These are phyloP conservation scores for Crambe crambe DNA, from an alignment of 37 sponge, comb jelly and placozoan species.

Conservation along the genomic window DNA sequence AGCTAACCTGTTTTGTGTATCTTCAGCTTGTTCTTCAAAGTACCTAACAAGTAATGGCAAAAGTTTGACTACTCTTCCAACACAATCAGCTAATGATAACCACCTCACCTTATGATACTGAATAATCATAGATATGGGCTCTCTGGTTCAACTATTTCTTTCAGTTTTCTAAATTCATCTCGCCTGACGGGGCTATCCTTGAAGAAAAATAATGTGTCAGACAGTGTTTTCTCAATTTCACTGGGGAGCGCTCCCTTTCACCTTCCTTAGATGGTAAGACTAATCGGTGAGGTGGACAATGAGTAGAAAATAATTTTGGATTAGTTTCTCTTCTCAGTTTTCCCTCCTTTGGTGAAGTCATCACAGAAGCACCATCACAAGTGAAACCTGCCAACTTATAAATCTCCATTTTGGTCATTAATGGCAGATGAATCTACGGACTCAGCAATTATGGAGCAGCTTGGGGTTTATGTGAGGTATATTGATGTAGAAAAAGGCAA, in stretches of 20 bases:
- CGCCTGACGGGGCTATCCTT: conserved; percentile 13
- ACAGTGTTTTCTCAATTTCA: background rate
- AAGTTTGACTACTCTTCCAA: background rate
- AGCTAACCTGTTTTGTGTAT: conserved; percentile 4
- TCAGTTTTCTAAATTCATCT: conserved; percentile 10
- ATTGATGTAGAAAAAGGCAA: background rate
- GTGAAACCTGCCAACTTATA: background rate
- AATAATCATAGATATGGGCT: background rate
- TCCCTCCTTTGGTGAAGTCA: conserved; percentile 1
- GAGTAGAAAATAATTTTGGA: conserved; percentile 31
- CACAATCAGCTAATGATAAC: conserved; percentile 6
- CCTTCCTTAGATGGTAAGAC: background rate
- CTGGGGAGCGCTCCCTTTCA: background rate
- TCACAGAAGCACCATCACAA: conserved; percentile 12
- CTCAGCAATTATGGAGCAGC: conserved; percentile 1
- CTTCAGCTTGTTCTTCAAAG: conserved; percentile 22
- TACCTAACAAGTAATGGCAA: conserved; percentile 10
- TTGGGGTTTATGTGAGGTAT: background rate
- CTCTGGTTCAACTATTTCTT: conserved; percentile 4
- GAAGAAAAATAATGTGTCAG: conserved; percentile 21
- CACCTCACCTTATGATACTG: conserved; percentile 16
- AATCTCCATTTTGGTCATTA: background rate
- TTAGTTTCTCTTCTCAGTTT: background rate
- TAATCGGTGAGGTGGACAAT: conserved; percentile 4
- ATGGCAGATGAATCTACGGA: conserved; percentile 23